A percentile compares a stretch with the other conserved stretches of the same genome.
These are phyloP conservation scores for Xiphorhynchus elegans DNA, from an alignment of 2,113 vertebrate genomes.

Conservation along the genomic window DNA sequence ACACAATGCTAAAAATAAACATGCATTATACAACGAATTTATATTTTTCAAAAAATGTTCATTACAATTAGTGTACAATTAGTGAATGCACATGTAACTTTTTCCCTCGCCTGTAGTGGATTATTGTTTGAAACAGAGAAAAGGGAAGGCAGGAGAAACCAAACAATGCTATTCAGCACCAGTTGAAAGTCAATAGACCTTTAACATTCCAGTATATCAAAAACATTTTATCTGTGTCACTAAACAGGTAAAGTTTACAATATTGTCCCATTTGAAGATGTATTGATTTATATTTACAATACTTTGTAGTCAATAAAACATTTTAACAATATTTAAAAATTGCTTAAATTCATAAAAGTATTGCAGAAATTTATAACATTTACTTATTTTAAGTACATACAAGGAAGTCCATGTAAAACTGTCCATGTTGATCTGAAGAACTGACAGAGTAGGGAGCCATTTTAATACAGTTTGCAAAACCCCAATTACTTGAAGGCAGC, in stretches of 20 bases:
- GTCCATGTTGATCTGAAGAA: conserved; percentile 57
- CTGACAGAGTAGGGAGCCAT: conserved; percentile 60
- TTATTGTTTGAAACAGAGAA: conserved; percentile 65
- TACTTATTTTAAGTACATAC: conserved; percentile 69
- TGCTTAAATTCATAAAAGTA: conserved; percentile 78
- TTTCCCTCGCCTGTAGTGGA: conserved; percentile 53
- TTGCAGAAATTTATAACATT: conserved; percentile 75
- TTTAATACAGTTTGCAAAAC: conserved; percentile 69
- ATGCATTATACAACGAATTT: conserved; percentile 78
- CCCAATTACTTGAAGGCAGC: conserved; percentile 74
- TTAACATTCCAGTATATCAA: conserved; percentile 76
- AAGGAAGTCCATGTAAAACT: conserved; percentile 71
- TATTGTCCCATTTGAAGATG: conserved; percentile 72
- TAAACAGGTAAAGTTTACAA: conserved; percentile 71
- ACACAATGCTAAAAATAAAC: conserved; percentile 78
- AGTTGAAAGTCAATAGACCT: conserved; percentile 77
- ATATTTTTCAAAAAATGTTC: conserved; percentile 61
- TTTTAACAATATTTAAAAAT: conserved; percentile 80
- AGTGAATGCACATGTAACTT: conserved; percentile 60
- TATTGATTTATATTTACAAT: conserved; percentile 77
- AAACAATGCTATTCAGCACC: conserved; percentile 81
- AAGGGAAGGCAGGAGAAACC: conserved; percentile 67
- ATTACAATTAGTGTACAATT: conserved; percentile 68
- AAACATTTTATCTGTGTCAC: conserved; percentile 74
- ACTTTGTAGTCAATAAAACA: conserved; percentile 70